Evolutionary conservation across 2,113 vertebrate species (phyloP).

Genomic region (Coptodon rendalli): DNA sequence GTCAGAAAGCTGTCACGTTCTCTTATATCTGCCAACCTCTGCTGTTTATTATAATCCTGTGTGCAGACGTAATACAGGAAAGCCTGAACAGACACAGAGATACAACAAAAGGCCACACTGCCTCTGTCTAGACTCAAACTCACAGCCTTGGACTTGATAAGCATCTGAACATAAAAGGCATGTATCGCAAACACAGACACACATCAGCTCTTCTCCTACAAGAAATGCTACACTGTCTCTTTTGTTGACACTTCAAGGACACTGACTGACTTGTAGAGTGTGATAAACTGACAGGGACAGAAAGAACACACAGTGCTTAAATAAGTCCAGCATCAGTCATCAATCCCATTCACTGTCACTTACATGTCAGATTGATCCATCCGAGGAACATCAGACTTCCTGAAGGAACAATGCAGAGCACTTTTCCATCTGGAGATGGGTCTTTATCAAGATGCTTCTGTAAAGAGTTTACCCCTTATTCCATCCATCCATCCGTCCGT

Average conservation of each 20-base stretch:
- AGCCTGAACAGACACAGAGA: neutral
- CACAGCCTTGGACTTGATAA: neutral
- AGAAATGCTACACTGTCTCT: neutral
- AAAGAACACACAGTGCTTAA: neutral
- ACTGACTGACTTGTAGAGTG: neutral
- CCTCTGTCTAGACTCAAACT: neutral
- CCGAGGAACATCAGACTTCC: neutral
- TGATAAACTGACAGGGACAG: neutral
- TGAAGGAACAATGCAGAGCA: neutral
- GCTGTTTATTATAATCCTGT: neutral
- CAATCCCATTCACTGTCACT: neutral
- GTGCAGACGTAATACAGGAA: neutral
- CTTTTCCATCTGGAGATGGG: neutral
- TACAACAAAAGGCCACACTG: neutral
- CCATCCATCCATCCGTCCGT: neutral
- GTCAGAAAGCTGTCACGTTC: neutral
- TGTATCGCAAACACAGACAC: neutral
- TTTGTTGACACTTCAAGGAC: neutral
- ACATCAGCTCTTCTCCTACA: neutral
- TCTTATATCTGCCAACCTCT: neutral
- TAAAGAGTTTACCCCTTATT: neutral
- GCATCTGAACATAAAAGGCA: neutral
- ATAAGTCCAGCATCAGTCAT: neutral
- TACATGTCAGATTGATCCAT: neutral
- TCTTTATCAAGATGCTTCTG: neutral